Conservation (phyloP, 2,888 invertebrate genomes). For the Deilephila porcellus region DNA sequence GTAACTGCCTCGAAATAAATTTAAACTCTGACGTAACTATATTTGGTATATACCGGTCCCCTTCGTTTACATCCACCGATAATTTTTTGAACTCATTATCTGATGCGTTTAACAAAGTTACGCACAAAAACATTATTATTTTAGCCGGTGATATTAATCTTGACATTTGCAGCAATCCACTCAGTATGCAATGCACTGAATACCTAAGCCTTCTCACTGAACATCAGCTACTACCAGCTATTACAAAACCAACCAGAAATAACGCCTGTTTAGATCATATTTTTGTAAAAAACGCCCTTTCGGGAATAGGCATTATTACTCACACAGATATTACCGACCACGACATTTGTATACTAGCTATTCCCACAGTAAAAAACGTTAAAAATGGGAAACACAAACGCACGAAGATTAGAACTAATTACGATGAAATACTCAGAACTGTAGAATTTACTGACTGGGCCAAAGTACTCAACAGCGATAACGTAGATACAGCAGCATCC, state of each 20-base stretch:
- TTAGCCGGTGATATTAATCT: neutral
- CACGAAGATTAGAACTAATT: neutral
- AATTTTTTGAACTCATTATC: neutral
- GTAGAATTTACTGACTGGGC: too few relatives aligned
- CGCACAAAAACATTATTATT: neutral
- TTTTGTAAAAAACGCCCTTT: neutral
- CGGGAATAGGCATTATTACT: neutral
- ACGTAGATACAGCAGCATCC: too few relatives aligned
- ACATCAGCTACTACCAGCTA: neutral
- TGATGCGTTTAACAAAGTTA: neutral
- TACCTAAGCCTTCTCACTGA: neutral
- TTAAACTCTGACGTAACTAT: neutral
- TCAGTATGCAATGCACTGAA: neutral
- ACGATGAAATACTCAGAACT: neutral
- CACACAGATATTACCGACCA: constrained; percentile 4
- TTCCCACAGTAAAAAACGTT: neutral
- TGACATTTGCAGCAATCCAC: constrained; percentile 8
- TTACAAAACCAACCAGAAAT: neutral
- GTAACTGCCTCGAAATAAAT: neutral
- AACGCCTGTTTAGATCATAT: constrained; percentile 6
- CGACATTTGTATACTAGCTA: constrained; percentile 5
- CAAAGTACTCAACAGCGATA: too few relatives aligned
- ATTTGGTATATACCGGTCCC: constrained; percentile 3
- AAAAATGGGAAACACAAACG: neutral
- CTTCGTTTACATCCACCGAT: neutral